phyloP scores from a whole-genome alignment of 2,113 vertebrate genomes.

The Chaetops frenatus region DNA sequence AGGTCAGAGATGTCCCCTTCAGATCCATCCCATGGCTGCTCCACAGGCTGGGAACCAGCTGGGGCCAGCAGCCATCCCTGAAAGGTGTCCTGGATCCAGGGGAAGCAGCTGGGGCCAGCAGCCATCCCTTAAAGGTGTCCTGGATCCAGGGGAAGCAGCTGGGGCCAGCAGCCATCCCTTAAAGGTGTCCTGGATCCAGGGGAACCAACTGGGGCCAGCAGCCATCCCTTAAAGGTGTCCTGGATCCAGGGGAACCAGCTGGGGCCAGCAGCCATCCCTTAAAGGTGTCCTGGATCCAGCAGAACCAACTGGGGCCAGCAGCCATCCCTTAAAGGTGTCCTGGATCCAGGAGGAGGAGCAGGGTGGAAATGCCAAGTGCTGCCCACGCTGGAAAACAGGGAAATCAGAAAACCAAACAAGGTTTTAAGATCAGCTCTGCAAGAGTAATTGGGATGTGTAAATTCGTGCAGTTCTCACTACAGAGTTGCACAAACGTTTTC shows the following conservation, averaged over 20 bases:
- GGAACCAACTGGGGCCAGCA: neutral
- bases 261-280: neutral
- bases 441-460: neutral
- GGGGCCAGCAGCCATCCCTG: neutral
- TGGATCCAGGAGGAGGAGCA: neutral
- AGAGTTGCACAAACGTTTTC: neutral
- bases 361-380: neutral
- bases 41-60: neutral
- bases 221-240: too few species aligned
- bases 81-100: neutral
- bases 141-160: neutral
- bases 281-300: too few species aligned
- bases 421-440: neutral
- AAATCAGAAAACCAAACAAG: neutral
- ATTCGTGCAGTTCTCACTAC: neutral
- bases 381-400: rapidly evolving
- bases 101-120: neutral
- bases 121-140: too few species aligned
- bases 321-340: rapidly evolving
- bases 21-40: neutral
- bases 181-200: neutral
- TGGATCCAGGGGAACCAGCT: neutral
- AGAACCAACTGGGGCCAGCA: neutral
- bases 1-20: neutral
- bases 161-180: neutral